phyloP scores from a whole-genome alignment of 1,140 invertebrate genomes.

The Aphelinus atriplicis region DNA sequence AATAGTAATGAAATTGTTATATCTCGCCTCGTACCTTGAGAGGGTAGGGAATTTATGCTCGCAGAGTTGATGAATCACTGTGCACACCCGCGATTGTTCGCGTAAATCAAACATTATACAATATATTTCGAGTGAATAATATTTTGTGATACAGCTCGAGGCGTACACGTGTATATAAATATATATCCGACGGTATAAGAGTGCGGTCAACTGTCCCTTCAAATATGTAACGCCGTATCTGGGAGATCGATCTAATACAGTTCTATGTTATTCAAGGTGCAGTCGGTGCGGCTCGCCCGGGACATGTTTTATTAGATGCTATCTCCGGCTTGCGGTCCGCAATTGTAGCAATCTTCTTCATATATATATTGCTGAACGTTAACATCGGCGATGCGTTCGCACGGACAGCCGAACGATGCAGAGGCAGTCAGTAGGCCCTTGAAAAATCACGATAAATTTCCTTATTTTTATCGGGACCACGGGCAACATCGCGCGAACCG shows the following conservation, averaged over 20 bases:
- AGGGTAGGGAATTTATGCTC: too few species aligned
- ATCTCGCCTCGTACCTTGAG: too few species aligned
- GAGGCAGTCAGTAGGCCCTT: conserved; percentile 1
- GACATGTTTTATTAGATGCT: conserved; percentile 38
- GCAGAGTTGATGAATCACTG: too few species aligned
- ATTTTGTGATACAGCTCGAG: too few species aligned
- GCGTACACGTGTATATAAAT: too few species aligned
- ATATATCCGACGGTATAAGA: background rate
- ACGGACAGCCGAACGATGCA: background rate
- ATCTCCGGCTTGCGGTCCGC: conserved; percentile 14
- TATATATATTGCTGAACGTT: conserved; percentile 12
- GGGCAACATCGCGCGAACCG: conserved; percentile 24
- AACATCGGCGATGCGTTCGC: background rate
- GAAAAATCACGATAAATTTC: conserved; percentile 41
- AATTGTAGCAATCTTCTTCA: conserved; percentile 38
- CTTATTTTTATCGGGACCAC: conserved; percentile 30
- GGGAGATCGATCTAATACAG: conserved; percentile 33
- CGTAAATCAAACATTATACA: too few species aligned
- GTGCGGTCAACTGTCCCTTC: conserved; percentile 21
- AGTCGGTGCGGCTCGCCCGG: conserved; percentile 18
- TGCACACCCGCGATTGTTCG: too few species aligned
- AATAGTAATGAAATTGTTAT: too few species aligned
- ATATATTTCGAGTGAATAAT: background rate
- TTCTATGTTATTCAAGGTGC: conserved; percentile 31
- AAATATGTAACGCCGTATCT: conserved; percentile 30